Conservation (phyloP, 1,140 invertebrate species). For the Eumeta japonica region DNA sequence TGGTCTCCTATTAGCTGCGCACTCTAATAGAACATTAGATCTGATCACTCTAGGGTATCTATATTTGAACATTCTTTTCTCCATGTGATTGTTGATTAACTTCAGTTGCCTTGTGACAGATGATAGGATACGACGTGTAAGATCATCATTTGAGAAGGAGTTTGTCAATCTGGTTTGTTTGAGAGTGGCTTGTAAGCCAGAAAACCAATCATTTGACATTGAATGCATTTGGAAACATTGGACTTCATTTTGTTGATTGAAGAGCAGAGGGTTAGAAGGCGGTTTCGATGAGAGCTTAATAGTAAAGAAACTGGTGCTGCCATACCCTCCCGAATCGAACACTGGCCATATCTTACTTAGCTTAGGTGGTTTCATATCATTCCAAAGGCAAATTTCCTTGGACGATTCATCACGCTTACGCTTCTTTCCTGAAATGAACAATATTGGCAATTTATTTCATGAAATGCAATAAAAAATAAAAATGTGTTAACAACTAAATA, state of each 20-base stretch:
- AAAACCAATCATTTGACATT: constrained; percentile 39
- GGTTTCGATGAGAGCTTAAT: constrained; percentile 29
- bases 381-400: constrained; percentile 34
- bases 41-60: constrained; percentile 49
- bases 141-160: constrained; percentile 30
- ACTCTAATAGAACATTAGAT: constrained; percentile 43
- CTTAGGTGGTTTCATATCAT: constrained; percentile 33
- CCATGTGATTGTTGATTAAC: constrained; percentile 48
- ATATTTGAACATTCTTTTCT: constrained; percentile 40
- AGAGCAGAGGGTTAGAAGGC: constrained; percentile 31
- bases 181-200: constrained; percentile 33
- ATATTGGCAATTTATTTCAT: too few species aligned
- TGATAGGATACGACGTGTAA: constrained; percentile 38
- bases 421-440: constrained; percentile 40
- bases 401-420: constrained; percentile 36
- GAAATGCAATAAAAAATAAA: too few species aligned
- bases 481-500: too few species aligned
- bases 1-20: constrained; percentile 23
- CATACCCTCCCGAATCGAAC: constrained; percentile 53
- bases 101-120: constrained; percentile 46
- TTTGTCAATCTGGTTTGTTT: constrained; percentile 32
- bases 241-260: constrained; percentile 11
- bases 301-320: constrained; percentile 28
- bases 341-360: constrained; percentile 51
- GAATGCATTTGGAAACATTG: constrained; percentile 10